These are phyloP conservation scores for Acanthoscelides obtectus DNA, from an alignment of 2,888 invertebrate species.

Conservation along the genomic window DNA sequence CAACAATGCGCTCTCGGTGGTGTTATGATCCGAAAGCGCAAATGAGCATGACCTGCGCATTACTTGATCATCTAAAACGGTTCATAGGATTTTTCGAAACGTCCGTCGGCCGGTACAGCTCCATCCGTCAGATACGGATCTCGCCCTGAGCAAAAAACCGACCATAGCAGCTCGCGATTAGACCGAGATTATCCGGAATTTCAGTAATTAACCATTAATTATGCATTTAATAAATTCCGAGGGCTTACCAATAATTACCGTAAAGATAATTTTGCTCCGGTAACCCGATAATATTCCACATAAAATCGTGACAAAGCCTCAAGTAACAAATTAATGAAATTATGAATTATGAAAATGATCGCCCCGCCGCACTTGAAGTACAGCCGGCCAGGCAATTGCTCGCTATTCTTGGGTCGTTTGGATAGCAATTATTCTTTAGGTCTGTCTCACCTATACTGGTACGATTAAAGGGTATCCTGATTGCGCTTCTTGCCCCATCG, in stretches of 20 bases:
- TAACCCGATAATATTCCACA: slow-evolving; percentile 49
- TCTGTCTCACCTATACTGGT: slow-evolving; percentile 26
- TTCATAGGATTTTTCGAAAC: neutral
- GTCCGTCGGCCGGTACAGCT: neutral
- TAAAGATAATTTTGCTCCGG: slow-evolving; percentile 43
- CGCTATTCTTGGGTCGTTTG: slow-evolving; percentile 9
- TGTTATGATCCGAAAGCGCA: neutral
- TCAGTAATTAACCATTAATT: slow-evolving; percentile 47
- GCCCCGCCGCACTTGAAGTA: slow-evolving; percentile 40
- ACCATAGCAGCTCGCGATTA: slow-evolving; percentile 3
- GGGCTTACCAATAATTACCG: slow-evolving; percentile 46
- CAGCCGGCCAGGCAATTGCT: slow-evolving; percentile 33
- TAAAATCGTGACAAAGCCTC: slow-evolving; percentile 51
- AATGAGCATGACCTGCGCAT: neutral
- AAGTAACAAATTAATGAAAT: slow-evolving; percentile 52
- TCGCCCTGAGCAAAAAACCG: neutral
- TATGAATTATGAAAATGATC: slow-evolving; percentile 53
- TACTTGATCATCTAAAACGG: neutral
- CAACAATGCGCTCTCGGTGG: neutral
- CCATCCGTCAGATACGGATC: neutral
- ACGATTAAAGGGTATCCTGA: slow-evolving; percentile 27
- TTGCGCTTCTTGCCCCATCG: slow-evolving; percentile 19
- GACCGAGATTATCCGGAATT: slow-evolving; percentile 18
- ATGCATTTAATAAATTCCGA: slow-evolving; percentile 47
- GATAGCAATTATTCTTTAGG: slow-evolving; percentile 27